Base-by-base conservation (phyloP, 1,140 invertebrate genomes). In the Patella vulgata region DNA sequence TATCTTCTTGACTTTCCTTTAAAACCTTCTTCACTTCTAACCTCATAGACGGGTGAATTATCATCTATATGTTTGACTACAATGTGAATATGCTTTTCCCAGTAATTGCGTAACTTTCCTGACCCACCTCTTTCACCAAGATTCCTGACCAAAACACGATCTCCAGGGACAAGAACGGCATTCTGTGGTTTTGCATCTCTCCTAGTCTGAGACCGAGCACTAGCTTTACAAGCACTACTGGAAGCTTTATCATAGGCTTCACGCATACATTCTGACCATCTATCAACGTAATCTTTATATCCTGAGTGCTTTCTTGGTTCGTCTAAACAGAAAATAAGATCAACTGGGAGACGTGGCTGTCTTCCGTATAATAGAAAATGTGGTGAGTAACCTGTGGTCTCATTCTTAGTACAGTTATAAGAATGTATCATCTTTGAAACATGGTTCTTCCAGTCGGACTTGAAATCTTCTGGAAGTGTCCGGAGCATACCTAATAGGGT, bases 81-180 rank as follows among this genome's bases (percentile, higher is more conserved):
- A 5, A 53, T 23, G 33, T 73, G 56, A 3, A 67, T 28, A 6
- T 64, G 23, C 0, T 61, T 27, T 55, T 70, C 57, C 63, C 60
- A 73, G 17, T 57, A 56, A 5, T 39, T 50, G 19, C 63, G n/a
- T 5, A 73, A 25, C 39, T 73, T 70, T 3, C 64, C 68, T 27
- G 62, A 58, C 21, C 68, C 71, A 42, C 62, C 71, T 11, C 56
- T 33, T 28, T 67, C 64, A 2, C 31, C 19, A 5, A 71, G 30
- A 57, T 73, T 68, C 30, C 59, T 19, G 9, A 68, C 68, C 28
- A 70, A 31, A 6, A 72, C 70, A 12, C 59, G 52, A 51, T 72
- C 70, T 12, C 70, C 70, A 23, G 40, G 44, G 23, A 25, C 17
- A 39, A 67, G 51, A 31, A 36, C 47, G 23, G 25, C 53, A 17